phyloP scores from a whole-genome alignment of 2,888 invertebrate genomes.

The Bugulina stolonifera region DNA sequence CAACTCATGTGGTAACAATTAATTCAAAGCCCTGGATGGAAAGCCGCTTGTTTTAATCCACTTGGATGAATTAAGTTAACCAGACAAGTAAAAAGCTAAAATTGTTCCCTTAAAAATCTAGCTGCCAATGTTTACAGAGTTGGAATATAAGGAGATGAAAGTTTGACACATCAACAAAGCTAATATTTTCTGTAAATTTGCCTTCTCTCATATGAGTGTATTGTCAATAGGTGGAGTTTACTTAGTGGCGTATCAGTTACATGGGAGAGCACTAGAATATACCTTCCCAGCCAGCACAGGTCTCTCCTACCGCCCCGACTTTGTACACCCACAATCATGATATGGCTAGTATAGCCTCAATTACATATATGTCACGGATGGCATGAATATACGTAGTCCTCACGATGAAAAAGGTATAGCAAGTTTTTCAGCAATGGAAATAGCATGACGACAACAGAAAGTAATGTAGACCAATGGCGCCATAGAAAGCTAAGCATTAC shows the following conservation, averaged over 20 bases:
- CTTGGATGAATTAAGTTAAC: not conserved
- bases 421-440: no score
- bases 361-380: no score
- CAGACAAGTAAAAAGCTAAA: not conserved
- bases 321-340: no score
- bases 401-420: no score
- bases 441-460: no score
- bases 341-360: no score
- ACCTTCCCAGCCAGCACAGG: no score
- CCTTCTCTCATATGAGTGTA: not conserved
- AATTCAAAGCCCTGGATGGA: no score
- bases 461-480: slow-evolving; percentile 20
- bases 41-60: not conserved
- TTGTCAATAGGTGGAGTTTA: slow-evolving; percentile 20
- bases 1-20: no score
- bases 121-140: not conserved
- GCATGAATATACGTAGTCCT: no score
- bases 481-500: slow-evolving; percentile 4
- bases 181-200: slow-evolving; percentile 26
- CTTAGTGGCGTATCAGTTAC: slow-evolving; percentile 9
- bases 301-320: no score
- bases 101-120: not conserved
- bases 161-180: slow-evolving; percentile 17
- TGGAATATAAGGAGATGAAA: not conserved
- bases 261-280: not conserved